Base-by-base conservation (phyloP, 2,888 invertebrate species). In the Cheilosia grossa region DNA sequence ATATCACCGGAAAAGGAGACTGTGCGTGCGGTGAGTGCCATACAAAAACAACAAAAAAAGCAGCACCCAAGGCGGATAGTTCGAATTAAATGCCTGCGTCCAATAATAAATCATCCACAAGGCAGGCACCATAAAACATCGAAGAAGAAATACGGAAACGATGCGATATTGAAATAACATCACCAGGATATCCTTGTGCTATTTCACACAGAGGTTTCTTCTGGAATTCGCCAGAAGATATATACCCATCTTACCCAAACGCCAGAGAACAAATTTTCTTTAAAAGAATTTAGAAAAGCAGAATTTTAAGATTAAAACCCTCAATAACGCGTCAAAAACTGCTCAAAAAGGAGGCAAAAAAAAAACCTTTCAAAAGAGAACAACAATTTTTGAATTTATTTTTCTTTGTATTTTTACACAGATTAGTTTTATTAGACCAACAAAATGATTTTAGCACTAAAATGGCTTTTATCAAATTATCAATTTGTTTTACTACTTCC, bases 41-140 rank as follows among this genome's bases (percentile, higher is more conserved):
- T 9, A 0, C 4, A 2, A 10, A 24, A 30, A 58, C n/a, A 5
- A 33, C 19, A 51, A 58, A 53, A 54, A 33, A 27, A 73, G 21
- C 4, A 37, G 33, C 42, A 13, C 63, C 73, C 56, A 64, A 49
- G 58, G 64, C 64, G 42, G 66, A 13, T 21, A 59, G 72, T 72
- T 72, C 79, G 64, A 79, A 72, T 79, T 72, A 72, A 79, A 66
- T 79, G 79, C 72, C 79, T 79, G 72, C 72, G 79, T 51, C 79
- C 51, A 44, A 51, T 53, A 42, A 79, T 79, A 72, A 72, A 79
- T 79, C 72, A 79, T 72, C 79, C 63, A 67, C 67, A 27, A 63
- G 63, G 37, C 78, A 69, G 54, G 24, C 54, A 61, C 47, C 59
- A 61, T 70, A 33, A 77, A 66, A 67, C 37, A 54, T 61, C 54